Conservation (phyloP, 2,888 invertebrate species). For the Pseudoips prasinana region DNA sequence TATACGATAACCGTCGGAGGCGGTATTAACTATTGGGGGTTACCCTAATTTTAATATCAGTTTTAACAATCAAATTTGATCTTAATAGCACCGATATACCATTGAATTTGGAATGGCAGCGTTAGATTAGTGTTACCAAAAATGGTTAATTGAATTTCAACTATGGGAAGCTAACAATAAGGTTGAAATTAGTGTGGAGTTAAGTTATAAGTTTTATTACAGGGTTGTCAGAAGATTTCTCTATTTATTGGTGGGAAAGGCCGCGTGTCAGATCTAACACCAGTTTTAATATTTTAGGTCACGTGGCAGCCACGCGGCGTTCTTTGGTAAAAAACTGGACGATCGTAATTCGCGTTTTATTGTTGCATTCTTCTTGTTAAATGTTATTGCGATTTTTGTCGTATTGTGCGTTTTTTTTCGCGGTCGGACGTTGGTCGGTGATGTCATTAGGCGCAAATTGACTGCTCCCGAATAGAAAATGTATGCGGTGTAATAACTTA, state of each 20-base stretch:
- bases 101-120: conserved; percentile 21
- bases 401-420: conserved; percentile 50
- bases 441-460: conserved; percentile 67
- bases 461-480: conserved; percentile 43
- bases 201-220: conserved; percentile 29
- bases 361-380: conserved; percentile 74
- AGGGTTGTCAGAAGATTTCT: conserved; percentile 65
- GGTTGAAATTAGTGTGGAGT: conserved; percentile 27
- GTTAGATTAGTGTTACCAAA: neutral
- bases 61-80: conserved; percentile 26
- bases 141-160: too few species aligned
- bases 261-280: conserved; percentile 81
- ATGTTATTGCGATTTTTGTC: conserved; percentile 54
- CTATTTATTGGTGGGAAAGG: conserved; percentile 81
- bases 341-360: conserved; percentile 77
- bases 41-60: conserved; percentile 62
- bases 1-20: conserved; percentile 80
- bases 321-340: conserved; percentile 79
- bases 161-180: conserved; percentile 8
- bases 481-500: conserved; percentile 19
- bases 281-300: conserved; percentile 79
- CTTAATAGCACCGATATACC: conserved; percentile 13
- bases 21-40: conserved; percentile 70
- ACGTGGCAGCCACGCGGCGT: conserved; percentile 64
- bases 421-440: conserved; percentile 49